Base-by-base conservation (phyloP, 1,140 invertebrate genomes). In the Heliconius himera region DNA sequence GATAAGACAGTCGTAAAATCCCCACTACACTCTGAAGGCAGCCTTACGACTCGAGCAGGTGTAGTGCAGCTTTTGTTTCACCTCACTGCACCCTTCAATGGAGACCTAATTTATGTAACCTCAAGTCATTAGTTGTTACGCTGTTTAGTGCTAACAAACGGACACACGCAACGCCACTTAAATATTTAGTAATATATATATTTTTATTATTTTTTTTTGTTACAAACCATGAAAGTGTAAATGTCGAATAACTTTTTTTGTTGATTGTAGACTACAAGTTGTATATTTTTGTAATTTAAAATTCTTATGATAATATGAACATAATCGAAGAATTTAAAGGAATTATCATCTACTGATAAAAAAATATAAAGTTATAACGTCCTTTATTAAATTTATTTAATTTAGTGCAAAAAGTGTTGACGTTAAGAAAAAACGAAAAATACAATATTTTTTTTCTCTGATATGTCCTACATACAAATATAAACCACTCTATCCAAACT, bases 51-150 rank as follows among this genome's bases (percentile, higher is more conserved):
- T 11, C 9, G 51, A 20, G 74, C 74, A 76, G 74, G 74, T 76
- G 74, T 38, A 66, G 26, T 41, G 38, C 74, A 76, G 33, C 74
- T 76, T 76, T 66, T 76, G 56, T 38, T 76, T 76, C 22, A 75
- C 74, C 2, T 8, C 20, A 70, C 38, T 76, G 74, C 74, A 76
- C 74, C 74, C 74, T 66, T 76, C 60, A 66, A 66, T 76, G 36
- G 5, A 60, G 74, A 29, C 56, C 54, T 76, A 66, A 76, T 76
- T 76, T 76, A 66, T 66, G 56, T 76, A 66, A 38, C 74, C 54
- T 66, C 26, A 60, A 60, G 26, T 22, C 60, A 66, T 66, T 38
- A 66, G 33, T 49, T 26, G 73, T 74, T 22, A 38, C 56, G 74
- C 74, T 66, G 22, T 66, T 76, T 76, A 76, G 46, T 33, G 56